Evolutionary conservation across 2,797 vertebrate species (phyloP).

Genomic region (Melanotaenia nigrans): DNA sequence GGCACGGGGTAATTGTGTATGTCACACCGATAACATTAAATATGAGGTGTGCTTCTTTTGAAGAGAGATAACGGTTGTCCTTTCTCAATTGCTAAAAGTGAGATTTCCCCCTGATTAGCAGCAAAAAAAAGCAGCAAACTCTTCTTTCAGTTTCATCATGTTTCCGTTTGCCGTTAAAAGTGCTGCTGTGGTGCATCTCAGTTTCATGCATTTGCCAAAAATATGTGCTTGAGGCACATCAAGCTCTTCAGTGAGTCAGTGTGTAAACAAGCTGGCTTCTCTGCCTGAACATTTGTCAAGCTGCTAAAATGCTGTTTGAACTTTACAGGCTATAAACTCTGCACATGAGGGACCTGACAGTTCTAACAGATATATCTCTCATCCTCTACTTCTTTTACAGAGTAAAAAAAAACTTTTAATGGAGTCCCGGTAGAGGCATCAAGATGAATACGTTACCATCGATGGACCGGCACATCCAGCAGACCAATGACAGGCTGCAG

Average conservation of each 20-base stretch:
- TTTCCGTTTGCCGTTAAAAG: constrained; percentile 28
- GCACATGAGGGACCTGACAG: constrained; percentile 32
- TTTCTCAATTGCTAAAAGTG: constrained; percentile 8
- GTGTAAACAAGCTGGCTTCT: constrained; percentile 41
- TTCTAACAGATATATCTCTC: constrained; percentile 69
- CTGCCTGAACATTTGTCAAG: constrained; percentile 43
- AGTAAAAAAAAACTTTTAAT: constrained; percentile 88
- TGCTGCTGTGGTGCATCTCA: constrained; percentile 28
- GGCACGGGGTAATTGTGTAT: constrained; percentile 58
- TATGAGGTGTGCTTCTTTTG: constrained; percentile 58
- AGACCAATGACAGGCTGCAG: constrained; percentile 99
- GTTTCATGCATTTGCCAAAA: constrained; percentile 47
- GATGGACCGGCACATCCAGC: constrained; percentile 99
- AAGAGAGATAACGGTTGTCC: constrained; percentile 55
- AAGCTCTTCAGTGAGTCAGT: constrained; percentile 45
- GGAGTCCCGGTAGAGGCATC: constrained; percentile 98
- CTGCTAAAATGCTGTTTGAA: constrained; percentile 51
- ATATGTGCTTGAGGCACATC: constrained; percentile 29
- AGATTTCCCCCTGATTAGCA: constrained; percentile 9
- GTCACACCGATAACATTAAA: constrained; percentile 71
- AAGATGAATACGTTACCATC: constrained; percentile 96
- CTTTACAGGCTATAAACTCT: constrained; percentile 35
- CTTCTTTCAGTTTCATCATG: constrained; percentile 34
- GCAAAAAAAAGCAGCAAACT: constrained; percentile 26
- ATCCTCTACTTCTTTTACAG: constrained; percentile 83